Evolutionary conservation across 2,888 invertebrate genomes (phyloP), one percentile per base, ranked within the genome.

Genomic region (Andrena hattorfiana): DNA sequence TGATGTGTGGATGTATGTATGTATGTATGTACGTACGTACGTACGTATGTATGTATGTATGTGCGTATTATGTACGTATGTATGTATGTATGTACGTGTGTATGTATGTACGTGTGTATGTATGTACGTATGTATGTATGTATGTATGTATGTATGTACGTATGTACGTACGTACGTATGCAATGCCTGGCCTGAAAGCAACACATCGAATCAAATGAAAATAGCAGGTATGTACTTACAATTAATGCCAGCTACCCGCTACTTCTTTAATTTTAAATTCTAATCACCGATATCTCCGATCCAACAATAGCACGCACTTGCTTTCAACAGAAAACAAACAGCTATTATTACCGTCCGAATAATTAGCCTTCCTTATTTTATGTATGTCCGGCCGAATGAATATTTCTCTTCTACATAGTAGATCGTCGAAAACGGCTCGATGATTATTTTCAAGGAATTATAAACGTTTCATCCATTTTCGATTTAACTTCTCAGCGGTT

Each of bases 341-440:
- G 8, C 13, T 62, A 35, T 49, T 51, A 60, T 42, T 59, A n/a
- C 10, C 48, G 32, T 67, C 13, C 7, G 28, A 62, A 26, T 54
- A 60, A 77, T 77, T 59, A 51, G 66, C 51, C 32, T 67, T 77
- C 60, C 35, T 48, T 66, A 42, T 66, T 32, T 56, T 59, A 48
- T 68, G 8, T 56, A 10, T 4, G 20, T 26, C 16, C 23, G 62
- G 10, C 10, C 20, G 62, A 20, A 63, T 59, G 20, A 42, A 42
- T 42, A 16, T 42, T 42, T 60, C 49, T 70, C 5, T 28, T 60
- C 54, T 30, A 28, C 7, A 10, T 6, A 28, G 7, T 20, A 10
- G 60, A 62, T 54, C n/a, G 20, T 42, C 28, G 26, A 51, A 10
- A 35, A 67, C 26, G 35, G 23, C 35, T 35, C 30, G 26, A 60